Base-by-base conservation (phyloP, 2,888 invertebrate species). In the Dryococelus australis region DNA sequence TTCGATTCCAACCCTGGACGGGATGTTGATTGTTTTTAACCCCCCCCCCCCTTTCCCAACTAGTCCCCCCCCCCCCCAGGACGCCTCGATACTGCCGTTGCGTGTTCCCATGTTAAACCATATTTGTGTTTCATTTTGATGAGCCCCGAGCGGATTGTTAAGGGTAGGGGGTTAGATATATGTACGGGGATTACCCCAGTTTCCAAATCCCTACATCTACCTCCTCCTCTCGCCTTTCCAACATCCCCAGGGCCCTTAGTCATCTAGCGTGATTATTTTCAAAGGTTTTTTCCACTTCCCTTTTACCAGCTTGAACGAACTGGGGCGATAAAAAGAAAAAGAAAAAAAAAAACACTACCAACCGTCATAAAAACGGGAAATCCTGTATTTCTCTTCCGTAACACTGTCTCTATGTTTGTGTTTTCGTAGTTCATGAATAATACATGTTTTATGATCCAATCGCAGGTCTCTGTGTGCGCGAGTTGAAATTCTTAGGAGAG, bases 91-190 rank as follows among this genome's bases (percentile, higher is more conserved):
- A 65, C 65, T 13, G 24, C 65, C 16, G 65, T 20, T 65, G 5
- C 65, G 65, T 65, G 65, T 65, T 65, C 24, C 65, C 65, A 24
- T 65, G 65, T 65, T 65, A 65, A 65, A 65, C 65, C 65, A 65
- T 65, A 65, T 65, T 65, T 65, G 20, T 65, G 65, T 65, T 65
- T 65, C 65, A 65, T 65, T 65, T 65, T 65, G 65, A 65, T 65
- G 65, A 65, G 65, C 65, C 65, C 65, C 65, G 6, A 65, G 65
- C 65, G 65, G 65, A 20, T 65, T 65, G 65, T 65, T 65, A 5
- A 65, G 65, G 47, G 65, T 6, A 65, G 24, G 65, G 65, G 65
- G 65, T 65, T 65, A 65, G 65, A 65, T 65, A 65, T 65, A 65
- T 65, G 65, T 6, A 65, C 65, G 20, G 65, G 65, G 65, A 65